Percentiles rank a stretch among this genome's conserved stretches.
Conservation (phyloP, 2,797 vertebrate genomes). For the Artibeus jamaicensis region DNA sequence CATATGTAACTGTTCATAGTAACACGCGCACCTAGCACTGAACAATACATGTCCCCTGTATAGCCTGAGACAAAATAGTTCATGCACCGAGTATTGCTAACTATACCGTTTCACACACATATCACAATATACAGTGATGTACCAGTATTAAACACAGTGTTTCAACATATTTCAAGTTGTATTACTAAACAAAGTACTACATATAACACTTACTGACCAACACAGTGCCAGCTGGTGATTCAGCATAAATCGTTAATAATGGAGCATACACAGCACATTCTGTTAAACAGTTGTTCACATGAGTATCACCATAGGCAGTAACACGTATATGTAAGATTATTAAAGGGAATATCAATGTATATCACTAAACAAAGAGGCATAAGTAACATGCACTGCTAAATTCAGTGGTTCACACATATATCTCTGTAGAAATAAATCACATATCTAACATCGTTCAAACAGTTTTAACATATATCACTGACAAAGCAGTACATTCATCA, state of each 20-base stretch:
- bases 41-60: neutral
- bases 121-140: neutral
- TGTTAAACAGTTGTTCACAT: neutral
- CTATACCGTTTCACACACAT: neutral
- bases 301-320: neutral
- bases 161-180: neutral
- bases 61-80: neutral
- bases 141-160: neutral
- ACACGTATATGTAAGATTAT: neutral
- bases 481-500: neutral
- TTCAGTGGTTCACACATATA: neutral
- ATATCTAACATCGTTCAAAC: neutral
- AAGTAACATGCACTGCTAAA: neutral
- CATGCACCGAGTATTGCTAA: neutral
- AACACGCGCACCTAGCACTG: neutral
- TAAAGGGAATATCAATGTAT: neutral
- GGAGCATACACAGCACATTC: neutral
- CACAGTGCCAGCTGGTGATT: too few species aligned
- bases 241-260: neutral
- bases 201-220: neutral
- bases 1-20: neutral
- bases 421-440: neutral
- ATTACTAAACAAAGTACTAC: neutral
- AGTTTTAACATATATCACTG: neutral
- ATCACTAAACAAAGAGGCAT: neutral